Percentiles rank a stretch among this genome's conserved stretches.
Evolutionary conservation across 2,113 vertebrate species (phyloP).

Genomic region (Mormoops blainvillei): DNA sequence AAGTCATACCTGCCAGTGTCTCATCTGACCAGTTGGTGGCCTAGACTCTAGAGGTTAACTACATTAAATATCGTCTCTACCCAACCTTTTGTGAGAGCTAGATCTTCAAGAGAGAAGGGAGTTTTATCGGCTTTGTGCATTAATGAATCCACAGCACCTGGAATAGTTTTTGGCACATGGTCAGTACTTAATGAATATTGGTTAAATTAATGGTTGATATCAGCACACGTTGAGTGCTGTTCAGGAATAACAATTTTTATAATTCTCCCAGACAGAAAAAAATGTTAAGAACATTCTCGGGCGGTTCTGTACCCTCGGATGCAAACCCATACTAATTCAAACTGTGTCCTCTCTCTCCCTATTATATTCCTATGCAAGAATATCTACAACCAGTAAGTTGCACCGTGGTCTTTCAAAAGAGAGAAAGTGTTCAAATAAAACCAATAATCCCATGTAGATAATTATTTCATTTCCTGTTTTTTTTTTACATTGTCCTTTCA

Average conservation of each 20-base stretch:
- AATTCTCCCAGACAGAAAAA: not conserved
- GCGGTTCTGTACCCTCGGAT: not conserved
- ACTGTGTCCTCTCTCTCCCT: not conserved
- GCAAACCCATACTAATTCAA: not conserved
- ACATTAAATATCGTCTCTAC: not conserved
- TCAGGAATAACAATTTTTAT: not conserved
- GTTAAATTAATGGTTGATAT: not conserved
- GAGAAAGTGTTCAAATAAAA: not conserved
- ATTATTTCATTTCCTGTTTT: not conserved
- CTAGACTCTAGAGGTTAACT: not conserved
- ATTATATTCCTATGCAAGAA: not conserved
- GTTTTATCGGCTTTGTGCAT: not conserved
- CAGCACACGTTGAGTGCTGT: not conserved
- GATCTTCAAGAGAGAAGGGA: not conserved
- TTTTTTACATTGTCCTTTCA: slow-evolving; percentile 25
- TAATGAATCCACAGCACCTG: not conserved
- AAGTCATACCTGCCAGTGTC: not conserved
- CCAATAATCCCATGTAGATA: not conserved
- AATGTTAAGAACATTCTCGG: not conserved
- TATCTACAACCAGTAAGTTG: not conserved
- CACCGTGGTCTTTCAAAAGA: not conserved
- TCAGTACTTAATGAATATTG: not conserved
- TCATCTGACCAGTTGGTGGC: not conserved
- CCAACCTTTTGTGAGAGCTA: not conserved
- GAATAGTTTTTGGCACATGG: not conserved